A percentile compares a stretch with the other conserved stretches of the same genome.
Conservation (phyloP, 2,797 vertebrate genomes). For the Eulemur coronatus region DNA sequence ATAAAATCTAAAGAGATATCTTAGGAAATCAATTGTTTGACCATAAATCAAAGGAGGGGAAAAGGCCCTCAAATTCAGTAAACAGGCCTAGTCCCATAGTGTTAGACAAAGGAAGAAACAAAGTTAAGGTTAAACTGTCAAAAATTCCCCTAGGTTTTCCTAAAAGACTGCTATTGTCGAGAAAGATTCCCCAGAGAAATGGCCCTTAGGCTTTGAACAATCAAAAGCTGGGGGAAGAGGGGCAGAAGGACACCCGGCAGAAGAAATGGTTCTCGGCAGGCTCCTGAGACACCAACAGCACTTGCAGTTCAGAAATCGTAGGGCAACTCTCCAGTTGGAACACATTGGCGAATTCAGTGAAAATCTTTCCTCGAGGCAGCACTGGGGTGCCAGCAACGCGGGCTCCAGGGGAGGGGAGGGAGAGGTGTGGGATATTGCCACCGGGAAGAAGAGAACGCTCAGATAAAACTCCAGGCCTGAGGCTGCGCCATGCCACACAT, state of each 20-base stretch:
- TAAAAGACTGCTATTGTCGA: background rate
- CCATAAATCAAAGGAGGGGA: background rate
- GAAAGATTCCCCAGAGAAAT: background rate
- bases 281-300: fast-evolving
- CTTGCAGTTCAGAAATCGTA: background rate
- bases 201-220: background rate
- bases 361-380: background rate
- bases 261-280: background rate
- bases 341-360: background rate
- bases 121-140: background rate
- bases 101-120: background rate
- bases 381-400: background rate
- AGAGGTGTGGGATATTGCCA: no score
- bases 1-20: background rate
- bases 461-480: background rate
- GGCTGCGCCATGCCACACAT: background rate
- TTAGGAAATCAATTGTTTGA: background rate
- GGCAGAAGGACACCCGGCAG: background rate
- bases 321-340: background rate
- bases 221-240: background rate
- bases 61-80: background rate
- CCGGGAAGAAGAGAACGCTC: background rate
- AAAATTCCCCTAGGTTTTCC: background rate
- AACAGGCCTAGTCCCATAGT: background rate
- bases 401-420: background rate